Evolutionary conservation across 2,888 invertebrate species (phyloP).

Genomic region (Globia sparganii): DNA sequence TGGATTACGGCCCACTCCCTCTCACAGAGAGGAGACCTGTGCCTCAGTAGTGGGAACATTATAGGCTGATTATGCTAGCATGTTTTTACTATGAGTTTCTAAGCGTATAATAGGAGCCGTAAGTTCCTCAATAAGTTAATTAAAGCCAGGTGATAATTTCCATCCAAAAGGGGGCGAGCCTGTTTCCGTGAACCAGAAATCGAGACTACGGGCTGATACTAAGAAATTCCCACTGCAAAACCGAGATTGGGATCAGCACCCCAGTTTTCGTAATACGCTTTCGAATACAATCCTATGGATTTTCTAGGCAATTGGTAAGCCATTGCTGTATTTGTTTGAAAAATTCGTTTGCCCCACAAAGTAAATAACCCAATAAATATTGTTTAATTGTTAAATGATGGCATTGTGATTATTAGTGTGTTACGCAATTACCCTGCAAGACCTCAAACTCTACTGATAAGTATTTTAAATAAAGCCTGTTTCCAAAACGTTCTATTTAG

Average conservation of each 20-base stretch:
- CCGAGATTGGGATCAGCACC: background rate
- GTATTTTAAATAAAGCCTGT: background rate
- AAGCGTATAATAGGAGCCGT: background rate
- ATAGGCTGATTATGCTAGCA: too few species aligned
- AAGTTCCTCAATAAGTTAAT: slow-evolving; percentile 1
- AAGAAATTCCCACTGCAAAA: background rate
- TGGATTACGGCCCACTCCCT: too few species aligned
- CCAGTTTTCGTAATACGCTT: background rate
- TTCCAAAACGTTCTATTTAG: background rate
- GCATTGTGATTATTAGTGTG: background rate
- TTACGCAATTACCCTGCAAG: background rate
- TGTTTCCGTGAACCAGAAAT: background rate
- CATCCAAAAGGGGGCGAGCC: background rate
- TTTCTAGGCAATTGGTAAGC: background rate
- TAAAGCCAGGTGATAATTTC: slow-evolving; percentile 2
- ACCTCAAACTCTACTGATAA: background rate
- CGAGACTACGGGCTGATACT: background rate
- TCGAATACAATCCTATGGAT: background rate
- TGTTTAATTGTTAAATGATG: background rate
- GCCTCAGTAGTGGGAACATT: too few species aligned
- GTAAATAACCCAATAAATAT: background rate
- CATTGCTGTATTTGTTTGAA: background rate
- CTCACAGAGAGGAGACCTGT: too few species aligned
- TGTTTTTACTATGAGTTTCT: slow-evolving; percentile 18
- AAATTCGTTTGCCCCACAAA: background rate